Evolutionary conservation across 1,140 invertebrate species (phyloP), one percentile per base, ranked within the genome.

Genomic region (Rhagoletis pomonella): DNA sequence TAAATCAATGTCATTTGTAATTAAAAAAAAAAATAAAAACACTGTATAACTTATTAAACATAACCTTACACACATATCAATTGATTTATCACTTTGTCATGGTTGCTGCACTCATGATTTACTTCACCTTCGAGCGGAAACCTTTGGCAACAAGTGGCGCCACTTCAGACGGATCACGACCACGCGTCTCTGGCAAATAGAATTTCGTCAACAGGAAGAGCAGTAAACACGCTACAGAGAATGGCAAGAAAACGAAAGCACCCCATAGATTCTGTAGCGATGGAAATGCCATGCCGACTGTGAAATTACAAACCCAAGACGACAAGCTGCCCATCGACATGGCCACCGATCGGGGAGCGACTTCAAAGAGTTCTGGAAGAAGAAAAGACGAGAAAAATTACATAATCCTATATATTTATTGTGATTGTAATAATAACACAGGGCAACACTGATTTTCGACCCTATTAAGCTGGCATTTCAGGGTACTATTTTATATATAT

Each of bases 291-390:
- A 98, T 96, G 44, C 96, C 97, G 88, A 98, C 96, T n/a, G 97
- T 90, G 91, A 99, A 98, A 93, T 98, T 99, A 58, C 96, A 97
- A 2, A 95, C 94, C 98, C 98, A 99, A 93, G 98, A 99, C 55
- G 96, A 95, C 89, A 98, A 94, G 87, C 97, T 97, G 17, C 97
- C 97, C 88, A 98, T 94, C 81, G 97, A 96, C 96, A 98, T 98
- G 59, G 97, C 97, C 64, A 95, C 95, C 0, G 97, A 95, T 81
- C 97, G 95, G 1, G 97, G 96, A 2, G 96, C 96, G 88, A 98
- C 96, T 89, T 97, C 96, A 90, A 99, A 98, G 58, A 99, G 93
- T 94, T 99, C 98, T 93, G 94, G 88, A 92, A 92, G 90, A 85
- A 85, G 85, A 89, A 55, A 81, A 81, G 19, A 55, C 9, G 55